Base-by-base conservation (phyloP, 2,888 invertebrate genomes). In the Andrena dorsata region DNA sequence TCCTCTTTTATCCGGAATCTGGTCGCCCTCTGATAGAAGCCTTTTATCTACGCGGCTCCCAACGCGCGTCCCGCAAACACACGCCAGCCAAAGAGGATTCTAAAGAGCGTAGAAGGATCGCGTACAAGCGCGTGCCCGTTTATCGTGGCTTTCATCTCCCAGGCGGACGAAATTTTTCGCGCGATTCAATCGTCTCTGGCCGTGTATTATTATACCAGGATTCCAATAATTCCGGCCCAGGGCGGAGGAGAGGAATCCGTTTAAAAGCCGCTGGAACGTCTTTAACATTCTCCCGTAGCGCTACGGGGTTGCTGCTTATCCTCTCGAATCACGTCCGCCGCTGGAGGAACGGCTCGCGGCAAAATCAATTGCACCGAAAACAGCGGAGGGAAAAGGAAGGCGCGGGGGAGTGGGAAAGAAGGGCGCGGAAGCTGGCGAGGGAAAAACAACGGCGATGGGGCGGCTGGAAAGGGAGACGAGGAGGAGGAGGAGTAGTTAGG, bases 141-240 rank as follows among this genome's bases (percentile, higher is more conserved):
- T 73, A 66, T 81, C 81, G 80, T 26, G 26, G 61, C 66, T 82
- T 75, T 71, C 66, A 71, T 79, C 81, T 74, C 35, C 10, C 64
- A 58, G 10, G 10, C 32, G 13, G 26, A 20, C 49, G 51, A 23
- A 58, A 35, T 41, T 41, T 32, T 47, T 26, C 35, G 23, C 47
- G 47, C 4, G 30, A 51, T 51, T 32, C 41, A 10, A 30, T 63
- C 66, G 32, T 35, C 26, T 3, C 10, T 47, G 8, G 23, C 2
- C 4, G 64, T n/a, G 30, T 71, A 53, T 66, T 32, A 49, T 56
- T 61, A 68, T 47, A 41, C 6, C 64, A 20, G 10, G 47, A 16
- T 23, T 10, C 16, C 28, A 28, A 30, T 41, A 51, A 69, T 63
- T 56, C 28, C 53, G 3, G 16, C 1, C 2, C 6, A 23, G 20